Conservation (phyloP, 2,888 invertebrate species). For the Micoletzkya japonica region DNA sequence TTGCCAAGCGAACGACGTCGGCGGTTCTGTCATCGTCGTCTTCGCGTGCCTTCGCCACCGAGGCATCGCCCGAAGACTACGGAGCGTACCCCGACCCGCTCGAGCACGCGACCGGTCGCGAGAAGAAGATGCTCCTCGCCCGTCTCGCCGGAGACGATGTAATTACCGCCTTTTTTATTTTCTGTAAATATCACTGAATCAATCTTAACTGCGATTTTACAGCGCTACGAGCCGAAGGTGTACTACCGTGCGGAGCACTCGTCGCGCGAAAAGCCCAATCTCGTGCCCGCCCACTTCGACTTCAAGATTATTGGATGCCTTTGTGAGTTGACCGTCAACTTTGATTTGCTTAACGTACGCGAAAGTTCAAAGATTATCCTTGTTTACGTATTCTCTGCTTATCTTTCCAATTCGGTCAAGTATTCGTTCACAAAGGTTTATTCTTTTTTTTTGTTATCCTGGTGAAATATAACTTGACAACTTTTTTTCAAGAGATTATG, state of each 20-base stretch:
- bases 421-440: too few species aligned
- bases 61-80: conserved; percentile 62
- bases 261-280: conserved; percentile 82
- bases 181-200: neutral
- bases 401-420: too few species aligned
- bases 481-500: neutral
- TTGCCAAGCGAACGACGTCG: conserved; percentile 38
- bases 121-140: conserved; percentile 85
- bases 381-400: neutral
- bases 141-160: conserved; percentile 83
- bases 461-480: neutral
- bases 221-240: conserved; percentile 63
- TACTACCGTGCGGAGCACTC: conserved; percentile 68
- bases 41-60: conserved; percentile 44
- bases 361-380: too few species aligned
- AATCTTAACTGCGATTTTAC: conserved; percentile 31
- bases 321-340: conserved; percentile 69
- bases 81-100: conserved; percentile 75
- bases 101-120: conserved; percentile 89
- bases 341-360: too few species aligned
- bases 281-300: conserved; percentile 86
- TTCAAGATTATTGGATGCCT: conserved; percentile 90
- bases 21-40: conserved; percentile 12
- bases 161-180: conserved; percentile 48
- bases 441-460: too few species aligned